phyloP scores from a whole-genome alignment of 2,113 vertebrate species.

The Cephalopholis sonnerati region DNA sequence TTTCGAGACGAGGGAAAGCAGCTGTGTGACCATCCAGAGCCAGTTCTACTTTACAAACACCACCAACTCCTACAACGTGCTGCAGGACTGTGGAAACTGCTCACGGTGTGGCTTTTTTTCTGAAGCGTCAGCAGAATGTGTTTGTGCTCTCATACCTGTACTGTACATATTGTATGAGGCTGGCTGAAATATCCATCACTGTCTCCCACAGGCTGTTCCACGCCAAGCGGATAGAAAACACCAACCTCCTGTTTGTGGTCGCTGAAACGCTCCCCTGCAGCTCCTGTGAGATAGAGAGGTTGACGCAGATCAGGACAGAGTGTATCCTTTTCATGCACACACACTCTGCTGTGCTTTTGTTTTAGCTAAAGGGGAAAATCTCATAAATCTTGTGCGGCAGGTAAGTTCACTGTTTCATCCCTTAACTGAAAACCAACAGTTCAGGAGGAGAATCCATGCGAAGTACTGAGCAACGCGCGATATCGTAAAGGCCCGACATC shows the following conservation, averaged over 20 bases:
- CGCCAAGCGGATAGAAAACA: conserved; percentile 92
- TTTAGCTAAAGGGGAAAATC: conserved; percentile 1
- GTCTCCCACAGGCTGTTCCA: conserved; percentile 90
- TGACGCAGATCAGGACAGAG: conserved; percentile 92
- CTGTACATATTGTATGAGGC: background rate
- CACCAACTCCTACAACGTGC: conserved; percentile 93
- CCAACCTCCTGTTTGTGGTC: conserved; percentile 97
- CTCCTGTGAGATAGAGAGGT: conserved; percentile 92
- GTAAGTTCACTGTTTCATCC: background rate
- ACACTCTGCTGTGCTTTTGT: background rate
- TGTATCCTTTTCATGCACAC: conserved; percentile 90
- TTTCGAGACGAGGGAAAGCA: conserved; percentile 90
- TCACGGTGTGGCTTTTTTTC: conserved; percentile 87
- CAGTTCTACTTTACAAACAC: conserved; percentile 97
- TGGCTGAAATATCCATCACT: conserved; percentile 17
- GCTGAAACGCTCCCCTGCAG: conserved; percentile 96
- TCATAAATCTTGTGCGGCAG: conserved; percentile 4
- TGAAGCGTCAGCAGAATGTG: conserved; percentile 36
- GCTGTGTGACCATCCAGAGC: conserved; percentile 97
- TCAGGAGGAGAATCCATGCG: conserved; percentile 95
- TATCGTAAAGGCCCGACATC: conserved; percentile 95
- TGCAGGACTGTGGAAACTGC: conserved; percentile 98
- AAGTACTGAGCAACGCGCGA: conserved; percentile 92
- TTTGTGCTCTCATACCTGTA: background rate
- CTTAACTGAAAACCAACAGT: conserved; percentile 82